A percentile compares a stretch with the other conserved stretches of the same genome.
Conservation (phyloP, 2,797 vertebrate genomes). For the Clarias fuscus region DNA sequence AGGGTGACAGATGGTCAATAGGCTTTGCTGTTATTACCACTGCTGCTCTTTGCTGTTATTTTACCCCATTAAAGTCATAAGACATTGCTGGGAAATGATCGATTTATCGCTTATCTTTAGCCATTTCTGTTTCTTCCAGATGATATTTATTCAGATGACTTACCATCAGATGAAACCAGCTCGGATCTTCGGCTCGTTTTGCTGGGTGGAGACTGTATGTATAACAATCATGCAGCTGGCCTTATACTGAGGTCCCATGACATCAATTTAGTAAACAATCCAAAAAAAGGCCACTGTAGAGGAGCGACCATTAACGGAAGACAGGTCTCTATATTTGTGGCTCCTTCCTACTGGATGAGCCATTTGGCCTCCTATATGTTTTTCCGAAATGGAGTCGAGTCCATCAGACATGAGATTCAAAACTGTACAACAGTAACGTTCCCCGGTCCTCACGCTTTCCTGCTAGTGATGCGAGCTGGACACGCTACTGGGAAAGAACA, state of each 20-base stretch:
- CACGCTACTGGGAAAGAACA: background rate
- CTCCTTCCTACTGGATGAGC: background rate
- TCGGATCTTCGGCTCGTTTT: background rate
- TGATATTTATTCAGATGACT: background rate
- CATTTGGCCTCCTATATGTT: background rate
- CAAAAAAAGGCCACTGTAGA: background rate
- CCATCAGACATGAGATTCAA: conserved; percentile 1
- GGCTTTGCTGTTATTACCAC: background rate
- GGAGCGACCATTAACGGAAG: background rate
- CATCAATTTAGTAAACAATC: too few species aligned
- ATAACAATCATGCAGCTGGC: background rate
- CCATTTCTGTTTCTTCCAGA: background rate
- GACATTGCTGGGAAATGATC: too few species aligned
- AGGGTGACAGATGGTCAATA: too few species aligned
- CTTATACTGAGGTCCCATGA: background rate
- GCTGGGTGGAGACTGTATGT: background rate
- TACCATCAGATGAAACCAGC: background rate
- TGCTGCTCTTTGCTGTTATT: background rate
- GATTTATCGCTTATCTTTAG: background rate
- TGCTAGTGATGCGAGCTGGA: conserved; percentile 6
- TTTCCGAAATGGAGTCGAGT: background rate
- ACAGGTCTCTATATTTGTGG: background rate
- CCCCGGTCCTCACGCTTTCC: conserved; percentile 8
- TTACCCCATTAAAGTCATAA: too few species aligned
- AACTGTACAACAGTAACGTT: background rate